Evolutionary conservation across 2,888 invertebrate genomes (phyloP).

Genomic region (Patella caerulea): DNA sequence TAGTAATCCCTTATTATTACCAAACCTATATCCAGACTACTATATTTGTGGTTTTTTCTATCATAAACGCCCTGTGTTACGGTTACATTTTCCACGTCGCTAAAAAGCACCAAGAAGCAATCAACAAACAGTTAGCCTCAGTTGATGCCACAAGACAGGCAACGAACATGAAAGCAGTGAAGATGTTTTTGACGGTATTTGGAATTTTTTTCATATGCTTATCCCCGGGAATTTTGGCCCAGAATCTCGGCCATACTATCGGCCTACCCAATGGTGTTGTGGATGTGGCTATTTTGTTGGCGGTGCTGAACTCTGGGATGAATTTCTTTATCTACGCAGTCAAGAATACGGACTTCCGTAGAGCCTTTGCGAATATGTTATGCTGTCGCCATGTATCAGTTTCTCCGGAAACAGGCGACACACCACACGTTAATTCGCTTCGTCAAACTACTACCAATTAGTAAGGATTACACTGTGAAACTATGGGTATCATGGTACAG

Average conservation of each 20-base stretch:
- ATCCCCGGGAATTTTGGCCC: constrained; percentile 27
- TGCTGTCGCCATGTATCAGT: neutral
- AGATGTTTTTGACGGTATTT: constrained; percentile 33
- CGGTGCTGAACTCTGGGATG: constrained; percentile 32
- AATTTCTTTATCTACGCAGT: constrained; percentile 34
- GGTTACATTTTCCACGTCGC: neutral
- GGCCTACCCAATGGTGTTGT: constrained; percentile 19
- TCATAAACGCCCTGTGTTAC: neutral
- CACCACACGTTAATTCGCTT: no score
- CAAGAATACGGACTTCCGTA: constrained; percentile 30
- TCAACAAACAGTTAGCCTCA: neutral
- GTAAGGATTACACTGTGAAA: no score
- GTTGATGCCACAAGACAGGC: neutral
- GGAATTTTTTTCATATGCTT: constrained; percentile 34
- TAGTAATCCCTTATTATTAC: constrained; percentile 16
- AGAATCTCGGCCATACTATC: constrained; percentile 26
- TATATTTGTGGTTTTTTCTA: constrained; percentile 24
- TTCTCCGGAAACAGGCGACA: no score
- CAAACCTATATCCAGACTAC: constrained; percentile 27
- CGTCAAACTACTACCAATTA: no score
- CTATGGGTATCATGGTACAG: no score
- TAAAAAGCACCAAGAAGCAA: neutral
- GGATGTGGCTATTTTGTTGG: constrained; percentile 21
- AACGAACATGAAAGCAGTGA: constrained; percentile 25
- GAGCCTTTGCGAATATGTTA: constrained; percentile 23